A percentile compares a stretch with the other conserved stretches of the same genome.
Conservation (phyloP, 2,888 invertebrate genomes). For the Sinhomidia bicolor region DNA sequence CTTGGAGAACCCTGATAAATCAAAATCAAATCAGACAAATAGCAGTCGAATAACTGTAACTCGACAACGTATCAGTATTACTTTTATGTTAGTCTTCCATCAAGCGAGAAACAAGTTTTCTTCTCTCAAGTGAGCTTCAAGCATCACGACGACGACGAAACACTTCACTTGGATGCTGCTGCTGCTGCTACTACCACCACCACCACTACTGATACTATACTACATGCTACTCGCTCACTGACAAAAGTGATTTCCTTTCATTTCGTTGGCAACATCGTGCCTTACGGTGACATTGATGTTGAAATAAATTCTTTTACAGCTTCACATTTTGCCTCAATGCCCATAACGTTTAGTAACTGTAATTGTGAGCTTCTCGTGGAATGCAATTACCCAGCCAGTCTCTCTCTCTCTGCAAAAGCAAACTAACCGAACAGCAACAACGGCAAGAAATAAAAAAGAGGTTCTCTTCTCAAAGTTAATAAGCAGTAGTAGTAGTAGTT, state of each 20-base stretch:
- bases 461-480: neutral
- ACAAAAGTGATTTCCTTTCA: slow-evolving; percentile 67
- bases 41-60: slow-evolving; percentile 70
- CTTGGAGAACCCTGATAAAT: slow-evolving; percentile 73
- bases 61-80: slow-evolving; percentile 66
- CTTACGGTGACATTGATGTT: slow-evolving; percentile 73
- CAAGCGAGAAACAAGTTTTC: slow-evolving; percentile 70
- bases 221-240: slow-evolving; percentile 10
- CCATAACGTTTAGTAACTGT: slow-evolving; percentile 68
- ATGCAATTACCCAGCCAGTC: slow-evolving; percentile 65
- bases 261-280: slow-evolving; percentile 70
- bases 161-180: slow-evolving; percentile 42
- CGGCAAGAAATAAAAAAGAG: slow-evolving; percentile 30
- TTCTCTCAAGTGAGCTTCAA: slow-evolving; percentile 60
- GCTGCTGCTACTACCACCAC: too few species aligned
- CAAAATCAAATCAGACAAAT: slow-evolving; percentile 73
- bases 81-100: slow-evolving; percentile 66
- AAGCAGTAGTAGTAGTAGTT: neutral
- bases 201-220: too few species aligned
- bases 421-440: slow-evolving; percentile 52
- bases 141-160: slow-evolving; percentile 37
- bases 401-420: slow-evolving; percentile 19
- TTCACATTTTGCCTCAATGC: slow-evolving; percentile 50
- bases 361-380: slow-evolving; percentile 56
- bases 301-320: slow-evolving; percentile 70